Evolutionary conservation across 2,113 vertebrate species (phyloP).

Genomic region (Cettia cetti): DNA sequence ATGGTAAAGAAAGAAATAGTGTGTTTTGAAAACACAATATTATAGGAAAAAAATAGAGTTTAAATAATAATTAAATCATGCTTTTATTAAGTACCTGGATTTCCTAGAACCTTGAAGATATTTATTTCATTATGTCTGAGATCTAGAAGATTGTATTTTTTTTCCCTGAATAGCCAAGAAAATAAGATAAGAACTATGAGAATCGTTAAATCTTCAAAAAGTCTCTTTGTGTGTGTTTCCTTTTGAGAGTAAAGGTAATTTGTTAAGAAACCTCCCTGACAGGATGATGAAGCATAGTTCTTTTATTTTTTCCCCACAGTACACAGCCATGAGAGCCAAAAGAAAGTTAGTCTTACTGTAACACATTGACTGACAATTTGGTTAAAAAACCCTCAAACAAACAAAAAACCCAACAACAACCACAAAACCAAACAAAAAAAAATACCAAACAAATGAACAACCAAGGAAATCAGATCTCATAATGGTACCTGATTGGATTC

Average conservation of each 20-base stretch:
- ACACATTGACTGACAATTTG: slow-evolving; percentile 82
- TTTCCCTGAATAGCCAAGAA: slow-evolving; percentile 67
- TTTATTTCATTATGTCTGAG: slow-evolving; percentile 27
- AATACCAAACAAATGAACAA: neutral
- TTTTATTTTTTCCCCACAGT: slow-evolving; percentile 78
- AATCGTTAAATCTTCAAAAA: slow-evolving; percentile 78
- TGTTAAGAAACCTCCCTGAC: slow-evolving; percentile 87
- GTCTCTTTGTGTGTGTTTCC: slow-evolving; percentile 79
- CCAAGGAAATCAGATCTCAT: slow-evolving; percentile 69
- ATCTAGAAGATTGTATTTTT: slow-evolving; percentile 21
- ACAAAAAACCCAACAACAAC: neutral
- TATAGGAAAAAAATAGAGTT: neutral
- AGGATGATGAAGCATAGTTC: slow-evolving; percentile 88
- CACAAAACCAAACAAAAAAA: neutral
- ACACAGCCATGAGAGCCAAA: slow-evolving; percentile 77
- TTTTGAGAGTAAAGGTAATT: slow-evolving; percentile 85
- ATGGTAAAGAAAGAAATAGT: neutral
- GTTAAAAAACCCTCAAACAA: neutral
- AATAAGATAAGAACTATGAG: slow-evolving; percentile 71
- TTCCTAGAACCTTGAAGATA: slow-evolving; percentile 46
- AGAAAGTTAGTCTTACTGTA: slow-evolving; percentile 78
- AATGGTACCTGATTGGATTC: slow-evolving; percentile 67
- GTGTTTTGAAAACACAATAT: neutral
- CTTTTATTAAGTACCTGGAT: slow-evolving; percentile 44
- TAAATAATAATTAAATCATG: neutral